A percentile compares a stretch with the other conserved stretches of the same genome.
Evolutionary conservation across 2,113 vertebrate genomes (phyloP).

Genomic region (Catharus bicknelli): DNA sequence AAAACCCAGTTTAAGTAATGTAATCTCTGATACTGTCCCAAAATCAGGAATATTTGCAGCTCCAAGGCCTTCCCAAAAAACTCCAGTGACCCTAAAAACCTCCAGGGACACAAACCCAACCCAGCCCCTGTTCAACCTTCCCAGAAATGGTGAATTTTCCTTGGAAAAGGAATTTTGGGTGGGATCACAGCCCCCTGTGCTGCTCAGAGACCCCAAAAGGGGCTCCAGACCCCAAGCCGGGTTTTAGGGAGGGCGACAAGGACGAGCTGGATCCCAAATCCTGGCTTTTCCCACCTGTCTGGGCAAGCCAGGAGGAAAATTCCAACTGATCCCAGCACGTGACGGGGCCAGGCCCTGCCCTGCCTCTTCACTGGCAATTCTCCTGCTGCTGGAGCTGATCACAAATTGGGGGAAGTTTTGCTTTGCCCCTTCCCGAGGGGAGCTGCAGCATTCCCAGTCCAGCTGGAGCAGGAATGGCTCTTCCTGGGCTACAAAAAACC

Average conservation of each 20-base stretch:
- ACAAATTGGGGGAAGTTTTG: background rate
- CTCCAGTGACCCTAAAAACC: background rate
- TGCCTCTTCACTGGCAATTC: background rate
- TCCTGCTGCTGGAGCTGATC: background rate
- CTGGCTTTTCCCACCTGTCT: background rate
- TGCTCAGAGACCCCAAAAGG: background rate
- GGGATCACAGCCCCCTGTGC: background rate
- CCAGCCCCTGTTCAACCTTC: background rate
- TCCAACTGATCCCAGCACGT: background rate
- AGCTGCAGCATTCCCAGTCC: background rate
- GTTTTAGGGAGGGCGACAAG: background rate
- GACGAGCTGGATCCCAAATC: background rate
- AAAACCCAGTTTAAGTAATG: accelerated
- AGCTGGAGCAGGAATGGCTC: background rate
- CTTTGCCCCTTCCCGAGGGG: background rate
- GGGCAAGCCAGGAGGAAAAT: background rate
- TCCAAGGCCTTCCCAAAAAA: accelerated
- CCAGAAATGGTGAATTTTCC: background rate
- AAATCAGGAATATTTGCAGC: background rate
- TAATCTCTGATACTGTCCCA: background rate
- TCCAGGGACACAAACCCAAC: background rate
- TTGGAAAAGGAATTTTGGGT: too few relatives aligned
- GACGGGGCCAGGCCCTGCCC: background rate
- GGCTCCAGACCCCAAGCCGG: background rate
- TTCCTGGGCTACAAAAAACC: background rate